Base-by-base conservation (phyloP, 2,888 invertebrate species). In the Drosophila bunnanda region DNA sequence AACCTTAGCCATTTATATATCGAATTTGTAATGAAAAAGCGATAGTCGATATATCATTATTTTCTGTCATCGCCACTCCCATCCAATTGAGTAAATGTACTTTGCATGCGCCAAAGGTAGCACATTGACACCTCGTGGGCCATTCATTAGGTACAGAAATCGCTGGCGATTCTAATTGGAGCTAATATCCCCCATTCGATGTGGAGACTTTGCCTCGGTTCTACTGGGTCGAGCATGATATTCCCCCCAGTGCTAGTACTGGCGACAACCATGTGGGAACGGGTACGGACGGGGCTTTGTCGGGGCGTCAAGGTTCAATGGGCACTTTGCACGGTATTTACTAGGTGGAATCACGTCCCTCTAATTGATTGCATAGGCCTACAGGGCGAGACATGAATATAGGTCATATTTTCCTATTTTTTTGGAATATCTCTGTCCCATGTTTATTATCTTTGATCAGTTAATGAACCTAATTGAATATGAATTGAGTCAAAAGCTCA, bases 51-150 rank as follows among this genome's bases (percentile, higher is more conserved):
- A n/a, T n/a, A n/a, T n/a, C n/a, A n/a, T n/a, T n/a, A n/a, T 9
- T 38, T 38, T n/a, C 15, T 9, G 8, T 8, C 38, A 38, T 38
- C n/a, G 1, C 36, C 15, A 38, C 36, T 38, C 2, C 15, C 38
- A 17, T 5, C 10, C 17, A 17, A 39, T 39, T 39, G 39, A 39
- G 17, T 20, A 17, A 39, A 39, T 39, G 17, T 28, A 25, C n/a
- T 44, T 22, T 17, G 25, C 15, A 10, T 82, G 74, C 36, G 46
- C n/a, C 30, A 34, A 28, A 25, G 22, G 39, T 22, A n/a, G 54
- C 50, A 48, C 41, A 69, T 69, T 70, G 67, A 70, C 86, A 80
- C 82, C 80, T 70, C 28, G 67, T 55, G 62, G 57, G 53, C 60
- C 50, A 76, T 82, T 73, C 67, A 80, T 82, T 76, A 70, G 65